Percentiles rank a stretch among this genome's conserved stretches.
Conservation (phyloP, 2,113 vertebrate genomes). For the rat (Rattus norvegicus) region GRCr8 NC_086022.1:122340501-122341000, state of each 20-base stretch:
- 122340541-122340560: not conserved
- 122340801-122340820: not conserved
- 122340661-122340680: not conserved
- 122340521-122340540: slow-evolving; percentile 35
- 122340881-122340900: not conserved
- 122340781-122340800: not conserved
- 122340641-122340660: slow-evolving; percentile 11
- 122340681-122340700: not conserved
- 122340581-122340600: not conserved
- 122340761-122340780: not conserved
- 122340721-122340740: no score
- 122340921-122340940: not conserved
- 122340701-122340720: not conserved
- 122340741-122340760: not conserved
- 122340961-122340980: not conserved
- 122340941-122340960: not conserved
- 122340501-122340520: not conserved
- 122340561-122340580: not conserved
- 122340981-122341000: not conserved
- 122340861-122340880: not conserved
- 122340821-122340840: not conserved
- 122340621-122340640: slow-evolving; percentile 36
- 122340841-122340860: not conserved
- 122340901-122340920: not conserved
- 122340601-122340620: not conserved